Conservation (phyloP, 2,888 invertebrate species). For the Mimumesa dahlbomi region DNA sequence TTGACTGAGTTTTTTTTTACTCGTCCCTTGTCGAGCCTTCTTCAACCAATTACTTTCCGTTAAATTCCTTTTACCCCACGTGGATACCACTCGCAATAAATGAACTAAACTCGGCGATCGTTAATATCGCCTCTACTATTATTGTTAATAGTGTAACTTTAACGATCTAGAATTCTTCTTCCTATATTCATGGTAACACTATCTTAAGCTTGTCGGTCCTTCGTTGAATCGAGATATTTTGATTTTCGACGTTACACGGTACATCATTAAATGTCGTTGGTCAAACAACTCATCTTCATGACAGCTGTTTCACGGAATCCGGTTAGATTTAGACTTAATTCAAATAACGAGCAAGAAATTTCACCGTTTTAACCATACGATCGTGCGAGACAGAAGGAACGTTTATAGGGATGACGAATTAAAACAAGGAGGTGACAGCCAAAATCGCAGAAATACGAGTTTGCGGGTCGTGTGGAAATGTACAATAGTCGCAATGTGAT, state of each 20-base stretch:
- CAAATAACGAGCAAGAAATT: slow-evolving; percentile 8
- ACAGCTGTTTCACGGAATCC: slow-evolving; percentile 5
- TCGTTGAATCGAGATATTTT: background rate
- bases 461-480: slow-evolving; percentile 74
- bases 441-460: slow-evolving; percentile 68
- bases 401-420: slow-evolving; percentile 37
- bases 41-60: background rate
- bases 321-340: slow-evolving; percentile 15
- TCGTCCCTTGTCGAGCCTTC: slow-evolving; percentile 43
- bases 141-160: too few species aligned
- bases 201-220: background rate
- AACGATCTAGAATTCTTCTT: background rate
- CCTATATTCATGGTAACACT: background rate
- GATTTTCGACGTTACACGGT: too few species aligned
- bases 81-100: too few species aligned
- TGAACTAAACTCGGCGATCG: background rate
- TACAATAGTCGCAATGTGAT: slow-evolving; percentile 79
- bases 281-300: slow-evolving; percentile 21
- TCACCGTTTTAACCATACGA: slow-evolving; percentile 27
- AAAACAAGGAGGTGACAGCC: slow-evolving; percentile 55
- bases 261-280: background rate
- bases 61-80: background rate
- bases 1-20: slow-evolving; percentile 44
- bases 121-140: background rate
- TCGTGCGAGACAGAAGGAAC: slow-evolving; percentile 40